Conservation (phyloP, 2,113 vertebrate genomes). For the Lampris megalopsis region DNA sequence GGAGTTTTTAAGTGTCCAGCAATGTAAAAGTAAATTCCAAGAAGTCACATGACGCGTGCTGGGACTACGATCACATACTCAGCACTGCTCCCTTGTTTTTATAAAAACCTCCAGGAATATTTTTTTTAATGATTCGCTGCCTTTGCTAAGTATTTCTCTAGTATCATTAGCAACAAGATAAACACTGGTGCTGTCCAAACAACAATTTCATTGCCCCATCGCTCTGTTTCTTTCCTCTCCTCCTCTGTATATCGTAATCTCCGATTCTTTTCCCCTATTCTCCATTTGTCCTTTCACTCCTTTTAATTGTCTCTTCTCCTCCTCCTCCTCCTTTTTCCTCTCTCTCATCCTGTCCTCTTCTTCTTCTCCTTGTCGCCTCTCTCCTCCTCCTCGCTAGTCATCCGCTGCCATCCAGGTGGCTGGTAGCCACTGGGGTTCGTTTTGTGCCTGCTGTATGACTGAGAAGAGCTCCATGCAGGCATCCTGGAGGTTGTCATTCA, state of each 20-base stretch:
- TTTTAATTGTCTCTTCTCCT: too few species aligned
- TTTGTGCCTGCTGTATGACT: conserved; percentile 84
- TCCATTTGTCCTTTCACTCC: background rate
- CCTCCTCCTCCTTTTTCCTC: background rate
- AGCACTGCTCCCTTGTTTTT: too few species aligned
- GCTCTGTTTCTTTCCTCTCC: background rate
- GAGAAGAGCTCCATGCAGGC: conserved; percentile 83
- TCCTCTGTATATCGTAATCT: background rate
- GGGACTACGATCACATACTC: too few species aligned
- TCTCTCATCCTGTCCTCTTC: background rate
- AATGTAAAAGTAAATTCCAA: too few species aligned
- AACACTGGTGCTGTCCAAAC: too few species aligned
- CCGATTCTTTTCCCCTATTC: background rate
- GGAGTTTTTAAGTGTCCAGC: too few species aligned
- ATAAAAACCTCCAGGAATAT: too few species aligned
- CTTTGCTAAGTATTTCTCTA: background rate
- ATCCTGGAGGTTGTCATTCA: conserved; percentile 88
- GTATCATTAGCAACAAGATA: too few species aligned
- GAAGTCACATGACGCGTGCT: too few species aligned
- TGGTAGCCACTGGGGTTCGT: conserved; percentile 90
- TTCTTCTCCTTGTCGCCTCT: background rate
- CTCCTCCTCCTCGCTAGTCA: conserved; percentile 23
- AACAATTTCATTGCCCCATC: background rate
- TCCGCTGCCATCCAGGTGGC: conserved; percentile 82
- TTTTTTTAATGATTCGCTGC: too few species aligned